phyloP scores from a whole-genome alignment of 2,113 vertebrate species.

The Oryzias woworae region DNA sequence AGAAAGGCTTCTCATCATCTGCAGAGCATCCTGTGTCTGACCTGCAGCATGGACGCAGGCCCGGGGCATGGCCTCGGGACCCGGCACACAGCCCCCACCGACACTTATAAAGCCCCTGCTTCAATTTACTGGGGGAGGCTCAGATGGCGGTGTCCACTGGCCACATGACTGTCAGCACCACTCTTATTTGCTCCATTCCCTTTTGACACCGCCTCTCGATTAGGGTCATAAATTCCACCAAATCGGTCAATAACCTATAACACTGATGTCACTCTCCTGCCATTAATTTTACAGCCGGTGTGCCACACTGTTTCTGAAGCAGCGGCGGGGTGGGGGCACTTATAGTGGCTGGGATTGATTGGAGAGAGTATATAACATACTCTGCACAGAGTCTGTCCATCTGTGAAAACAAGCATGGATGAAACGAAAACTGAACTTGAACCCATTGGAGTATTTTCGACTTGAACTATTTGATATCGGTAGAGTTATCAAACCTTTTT shows the following conservation, averaged over 20 bases:
- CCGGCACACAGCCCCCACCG: slow-evolving; percentile 30
- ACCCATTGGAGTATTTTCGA: no score
- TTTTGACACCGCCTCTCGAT: slow-evolving; percentile 66
- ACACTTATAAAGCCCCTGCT: slow-evolving; percentile 60
- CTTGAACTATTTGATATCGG: no score
- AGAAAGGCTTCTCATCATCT: slow-evolving; percentile 59
- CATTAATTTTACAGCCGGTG: slow-evolving; percentile 68
- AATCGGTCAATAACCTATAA: slow-evolving; percentile 80
- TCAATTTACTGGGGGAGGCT: slow-evolving; percentile 62
- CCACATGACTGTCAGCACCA: slow-evolving; percentile 49
- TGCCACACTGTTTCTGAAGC: slow-evolving; percentile 65
- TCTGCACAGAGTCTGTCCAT: slow-evolving; percentile 44
- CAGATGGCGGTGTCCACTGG: slow-evolving; percentile 48
- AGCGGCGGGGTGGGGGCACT: slow-evolving; percentile 10
- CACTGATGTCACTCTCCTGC: slow-evolving; percentile 73
- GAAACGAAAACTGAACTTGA: neutral
- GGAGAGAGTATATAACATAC: slow-evolving; percentile 64
- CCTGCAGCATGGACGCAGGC: slow-evolving; percentile 54
- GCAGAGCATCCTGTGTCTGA: slow-evolving; percentile 46
- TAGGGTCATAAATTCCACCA: slow-evolving; percentile 76
- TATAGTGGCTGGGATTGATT: slow-evolving; percentile 56
- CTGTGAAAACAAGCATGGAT: slow-evolving; percentile 36
- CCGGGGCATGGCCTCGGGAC: slow-evolving; percentile 54
- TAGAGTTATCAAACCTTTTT: no score
- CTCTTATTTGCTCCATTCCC: slow-evolving; percentile 66